These are phyloP conservation scores for Spialia ferax DNA, from an alignment of 2,888 invertebrate species.

Conservation along the genomic window DNA sequence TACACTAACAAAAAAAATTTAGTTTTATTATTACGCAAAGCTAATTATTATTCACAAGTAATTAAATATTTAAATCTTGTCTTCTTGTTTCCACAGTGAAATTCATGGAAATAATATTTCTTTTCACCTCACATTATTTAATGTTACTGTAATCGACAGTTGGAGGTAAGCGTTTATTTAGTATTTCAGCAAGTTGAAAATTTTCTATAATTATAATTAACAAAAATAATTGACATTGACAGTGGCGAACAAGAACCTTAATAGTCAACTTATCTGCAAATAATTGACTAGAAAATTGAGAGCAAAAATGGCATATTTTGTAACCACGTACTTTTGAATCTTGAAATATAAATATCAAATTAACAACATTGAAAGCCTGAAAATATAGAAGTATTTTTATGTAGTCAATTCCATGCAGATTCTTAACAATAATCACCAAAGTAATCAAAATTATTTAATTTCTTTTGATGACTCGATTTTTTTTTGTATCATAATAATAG, in stretches of 20 bases:
- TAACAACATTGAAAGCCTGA: not conserved
- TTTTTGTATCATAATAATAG: too few species aligned
- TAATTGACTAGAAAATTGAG: constrained; percentile 27
- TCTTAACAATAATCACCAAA: too few species aligned
- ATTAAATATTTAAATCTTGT: constrained; percentile 24
- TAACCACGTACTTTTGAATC: not conserved
- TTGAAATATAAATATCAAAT: not conserved
- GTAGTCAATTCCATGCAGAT: not conserved
- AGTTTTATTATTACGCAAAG: not conserved
- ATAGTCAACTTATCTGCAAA: constrained; percentile 12
- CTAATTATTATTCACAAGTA: not conserved
- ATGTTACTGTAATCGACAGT: not conserved
- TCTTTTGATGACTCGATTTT: too few species aligned
- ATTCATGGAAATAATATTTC: not conserved
- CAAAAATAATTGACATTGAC: constrained; percentile 40
- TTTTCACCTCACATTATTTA: constrained; percentile 1
- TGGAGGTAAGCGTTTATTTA: too few species aligned
- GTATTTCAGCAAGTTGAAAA: not conserved
- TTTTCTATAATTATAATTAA: constrained; percentile 27
- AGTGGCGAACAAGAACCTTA: not conserved
- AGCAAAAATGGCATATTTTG: too few species aligned
- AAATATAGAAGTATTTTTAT: not conserved
- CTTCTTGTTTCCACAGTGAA: constrained; percentile 15
- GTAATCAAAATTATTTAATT: too few species aligned
- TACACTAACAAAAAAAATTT: too few species aligned